Percentiles rank a stretch among this genome's conserved stretches.
Conservation (phyloP, 2,797 vertebrate genomes). For the Anniella stebbinsi region DNA sequence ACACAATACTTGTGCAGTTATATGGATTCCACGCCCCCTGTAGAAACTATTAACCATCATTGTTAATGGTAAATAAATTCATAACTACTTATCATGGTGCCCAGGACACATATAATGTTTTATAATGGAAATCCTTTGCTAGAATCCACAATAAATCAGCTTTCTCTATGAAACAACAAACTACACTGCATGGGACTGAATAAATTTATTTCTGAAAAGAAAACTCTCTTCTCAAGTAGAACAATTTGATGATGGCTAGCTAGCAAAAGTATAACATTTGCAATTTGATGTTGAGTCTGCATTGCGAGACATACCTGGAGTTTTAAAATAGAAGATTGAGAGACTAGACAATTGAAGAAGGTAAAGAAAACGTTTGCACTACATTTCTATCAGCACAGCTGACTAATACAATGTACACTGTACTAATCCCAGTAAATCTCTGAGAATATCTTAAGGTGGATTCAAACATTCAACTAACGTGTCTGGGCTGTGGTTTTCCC, state of each 20-base stretch:
- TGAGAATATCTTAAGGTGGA: background rate
- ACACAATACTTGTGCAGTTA: conserved; percentile 47
- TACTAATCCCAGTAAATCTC: background rate
- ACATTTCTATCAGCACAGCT: conserved; percentile 38
- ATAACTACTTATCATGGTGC: conserved; percentile 46
- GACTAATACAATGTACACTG: conserved; percentile 6
- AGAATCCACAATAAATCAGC: conserved; percentile 48
- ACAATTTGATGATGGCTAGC: conserved; percentile 9
- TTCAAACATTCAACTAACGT: conserved; percentile 3
- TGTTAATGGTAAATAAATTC: conserved; percentile 49
- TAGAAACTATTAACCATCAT: conserved; percentile 51
- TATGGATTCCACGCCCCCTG: background rate
- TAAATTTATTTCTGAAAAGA: conserved; percentile 42
- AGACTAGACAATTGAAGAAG: conserved; percentile 30
- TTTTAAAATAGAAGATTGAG: conserved; percentile 24
- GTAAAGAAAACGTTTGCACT: conserved; percentile 37
- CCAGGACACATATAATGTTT: conserved; percentile 51
- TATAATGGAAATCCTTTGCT: conserved; percentile 52
- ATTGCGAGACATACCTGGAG: conserved; percentile 1
- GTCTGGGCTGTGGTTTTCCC: background rate
- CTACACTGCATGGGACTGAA: conserved; percentile 32
- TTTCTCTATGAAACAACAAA: conserved; percentile 60
- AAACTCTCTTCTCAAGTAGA: background rate
- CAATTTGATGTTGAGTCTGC: conserved; percentile 36
- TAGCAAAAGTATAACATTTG: conserved; percentile 41